phyloP scores from a whole-genome alignment of 2,888 invertebrate species.

The Polietes domitor region DNA sequence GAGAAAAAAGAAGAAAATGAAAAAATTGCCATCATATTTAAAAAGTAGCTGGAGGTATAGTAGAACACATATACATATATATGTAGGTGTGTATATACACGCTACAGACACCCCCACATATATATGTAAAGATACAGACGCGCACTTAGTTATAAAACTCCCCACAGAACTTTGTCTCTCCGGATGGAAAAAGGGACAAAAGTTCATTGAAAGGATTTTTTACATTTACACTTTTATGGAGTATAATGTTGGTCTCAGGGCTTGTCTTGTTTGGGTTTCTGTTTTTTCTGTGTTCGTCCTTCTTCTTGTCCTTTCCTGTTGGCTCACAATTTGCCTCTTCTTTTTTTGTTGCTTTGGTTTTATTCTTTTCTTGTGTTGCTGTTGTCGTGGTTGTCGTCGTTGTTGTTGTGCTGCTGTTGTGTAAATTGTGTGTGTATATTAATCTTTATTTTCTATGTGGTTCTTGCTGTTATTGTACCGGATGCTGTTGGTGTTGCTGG shows the following conservation, averaged over 20 bases:
- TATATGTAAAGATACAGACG: background rate
- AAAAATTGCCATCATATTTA: background rate
- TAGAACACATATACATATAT: background rate
- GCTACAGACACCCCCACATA: background rate
- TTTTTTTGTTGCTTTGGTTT: background rate
- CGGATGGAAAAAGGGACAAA: slow-evolving; percentile 3
- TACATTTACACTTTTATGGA: slow-evolving; percentile 30
- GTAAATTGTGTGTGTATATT: slow-evolving; percentile 11
- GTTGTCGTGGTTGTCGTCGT: too few species aligned
- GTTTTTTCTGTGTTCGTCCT: background rate
- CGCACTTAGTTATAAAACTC: slow-evolving; percentile 10
- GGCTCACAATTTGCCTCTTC: background rate
- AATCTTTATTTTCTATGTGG: slow-evolving; percentile 22
- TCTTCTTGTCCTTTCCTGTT: background rate
- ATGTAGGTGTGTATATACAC: background rate
- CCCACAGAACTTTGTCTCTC: background rate
- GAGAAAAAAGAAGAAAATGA: background rate
- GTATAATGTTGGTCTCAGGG: background rate
- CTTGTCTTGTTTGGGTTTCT: background rate
- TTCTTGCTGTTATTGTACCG: slow-evolving; percentile 20
- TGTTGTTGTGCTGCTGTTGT: background rate
- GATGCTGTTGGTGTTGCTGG: slow-evolving; percentile 42
- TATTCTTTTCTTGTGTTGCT: background rate
- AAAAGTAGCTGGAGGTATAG: slow-evolving; percentile 15
- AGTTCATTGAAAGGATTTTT: slow-evolving; percentile 39